Percentiles rank a stretch among this genome's conserved stretches.
Evolutionary conservation across 2,113 vertebrate species (phyloP).

Genomic region (Amblyopsis rosae): DNA sequence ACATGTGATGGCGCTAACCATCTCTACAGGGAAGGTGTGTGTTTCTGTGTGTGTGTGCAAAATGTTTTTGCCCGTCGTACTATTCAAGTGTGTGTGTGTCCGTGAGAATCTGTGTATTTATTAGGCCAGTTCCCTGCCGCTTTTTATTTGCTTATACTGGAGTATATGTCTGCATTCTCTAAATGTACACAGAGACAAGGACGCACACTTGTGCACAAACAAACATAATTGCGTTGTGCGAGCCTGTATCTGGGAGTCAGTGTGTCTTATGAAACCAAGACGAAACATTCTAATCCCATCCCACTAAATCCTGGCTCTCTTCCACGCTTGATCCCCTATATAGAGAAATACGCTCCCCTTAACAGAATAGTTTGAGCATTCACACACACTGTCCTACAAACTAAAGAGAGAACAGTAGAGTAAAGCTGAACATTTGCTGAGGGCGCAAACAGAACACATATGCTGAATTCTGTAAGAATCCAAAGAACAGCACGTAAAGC

Average conservation of each 20-base stretch:
- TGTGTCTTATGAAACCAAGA: conserved; percentile 46
- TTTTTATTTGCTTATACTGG: conserved; percentile 35
- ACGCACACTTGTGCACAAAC: not conserved
- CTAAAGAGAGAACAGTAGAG: not conserved
- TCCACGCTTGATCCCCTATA: conserved; percentile 30
- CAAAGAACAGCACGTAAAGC: not conserved
- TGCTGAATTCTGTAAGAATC: not conserved
- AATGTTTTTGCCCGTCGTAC: not conserved
- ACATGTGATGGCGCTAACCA: conserved; percentile 59
- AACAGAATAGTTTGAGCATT: conserved; percentile 15
- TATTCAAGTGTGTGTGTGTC: not conserved
- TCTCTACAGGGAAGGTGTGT: conserved; percentile 53
- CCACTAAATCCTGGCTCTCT: conserved; percentile 28
- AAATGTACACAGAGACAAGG: not conserved
- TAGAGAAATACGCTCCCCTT: conserved; percentile 46
- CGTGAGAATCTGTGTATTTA: conserved; percentile 14
- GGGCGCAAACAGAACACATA: conserved; percentile 20
- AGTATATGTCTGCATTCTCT: conserved; percentile 20
- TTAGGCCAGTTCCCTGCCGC: conserved; percentile 19
- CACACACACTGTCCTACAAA: not conserved
- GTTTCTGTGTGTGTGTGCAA: not conserved
- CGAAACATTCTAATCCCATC: conserved; percentile 52
- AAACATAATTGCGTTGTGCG: not conserved
- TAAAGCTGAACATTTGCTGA: conserved; percentile 32
- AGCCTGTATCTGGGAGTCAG: conserved; percentile 12